Percentiles rank a stretch among this genome's conserved stretches.
Conservation (phyloP, 2,888 invertebrate species). For the Eupsilia transversa region DNA sequence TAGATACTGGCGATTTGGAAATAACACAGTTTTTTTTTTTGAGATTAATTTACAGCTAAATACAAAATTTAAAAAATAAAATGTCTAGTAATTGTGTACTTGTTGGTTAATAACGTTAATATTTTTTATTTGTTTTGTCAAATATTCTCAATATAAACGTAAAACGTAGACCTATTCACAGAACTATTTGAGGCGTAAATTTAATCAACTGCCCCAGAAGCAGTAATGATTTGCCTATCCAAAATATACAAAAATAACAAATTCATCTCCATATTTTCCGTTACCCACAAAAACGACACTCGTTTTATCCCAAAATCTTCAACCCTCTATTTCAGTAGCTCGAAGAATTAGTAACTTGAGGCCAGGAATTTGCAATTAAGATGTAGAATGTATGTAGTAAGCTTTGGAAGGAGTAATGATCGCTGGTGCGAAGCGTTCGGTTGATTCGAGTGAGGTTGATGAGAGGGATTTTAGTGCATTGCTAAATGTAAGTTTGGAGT, state of each 20-base stretch:
- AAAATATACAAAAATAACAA: background rate
- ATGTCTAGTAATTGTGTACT: background rate
- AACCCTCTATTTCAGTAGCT: background rate
- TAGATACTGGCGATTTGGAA: background rate
- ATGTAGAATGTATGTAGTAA: conserved; percentile 9
- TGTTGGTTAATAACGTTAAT: background rate
- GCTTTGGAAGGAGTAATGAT: conserved; percentile 2
- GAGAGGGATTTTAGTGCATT: background rate
- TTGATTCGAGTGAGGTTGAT: background rate
- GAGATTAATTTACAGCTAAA: background rate
- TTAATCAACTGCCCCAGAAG: background rate
- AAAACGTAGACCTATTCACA: too few species aligned
- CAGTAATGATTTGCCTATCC: background rate
- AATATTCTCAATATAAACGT: too few species aligned
- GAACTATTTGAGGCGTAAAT: background rate
- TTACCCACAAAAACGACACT: background rate
- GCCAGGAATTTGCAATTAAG: conserved; percentile 31
- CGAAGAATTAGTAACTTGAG: conserved; percentile 39
- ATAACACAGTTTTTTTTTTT: too few species aligned
- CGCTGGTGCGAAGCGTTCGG: background rate
- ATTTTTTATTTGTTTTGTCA: too few species aligned
- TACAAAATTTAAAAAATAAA: background rate
- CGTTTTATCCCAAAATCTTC: background rate
- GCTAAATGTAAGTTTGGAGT: background rate
- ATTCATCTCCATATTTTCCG: background rate